These are phyloP conservation scores for Talpa occidentalis DNA, from an alignment of 2,113 vertebrate species.

Conservation along the genomic window DNA sequence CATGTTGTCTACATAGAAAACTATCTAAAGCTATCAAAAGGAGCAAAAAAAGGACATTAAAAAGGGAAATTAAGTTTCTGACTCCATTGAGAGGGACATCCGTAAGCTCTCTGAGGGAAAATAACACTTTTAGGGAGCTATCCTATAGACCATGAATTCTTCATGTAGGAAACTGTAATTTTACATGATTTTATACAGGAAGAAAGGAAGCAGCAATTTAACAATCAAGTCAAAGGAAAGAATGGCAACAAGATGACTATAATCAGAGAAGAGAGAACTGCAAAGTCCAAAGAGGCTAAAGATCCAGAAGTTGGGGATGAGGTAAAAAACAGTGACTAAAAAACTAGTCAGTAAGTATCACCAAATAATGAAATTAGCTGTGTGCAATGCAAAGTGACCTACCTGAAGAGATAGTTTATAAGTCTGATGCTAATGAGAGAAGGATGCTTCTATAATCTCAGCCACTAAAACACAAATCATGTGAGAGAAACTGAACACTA, in stretches of 20 bases:
- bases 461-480: conserved; percentile 45
- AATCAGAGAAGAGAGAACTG: conserved; percentile 38
- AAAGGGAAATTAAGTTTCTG: conserved; percentile 56
- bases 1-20: not conserved
- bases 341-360: not conserved
- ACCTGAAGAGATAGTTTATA: conserved; percentile 22
- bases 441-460: conserved; percentile 32
- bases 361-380: conserved; percentile 42
- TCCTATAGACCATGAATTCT: conserved; percentile 11
- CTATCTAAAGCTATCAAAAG: conserved; percentile 33
- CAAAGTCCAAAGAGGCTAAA: conserved; percentile 22
- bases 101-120: not conserved
- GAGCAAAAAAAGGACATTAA: not conserved
- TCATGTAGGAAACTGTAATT: conserved; percentile 62
- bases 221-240: conserved; percentile 57
- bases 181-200: conserved; percentile 58
- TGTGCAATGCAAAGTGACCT: not conserved
- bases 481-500: conserved; percentile 48
- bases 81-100: not conserved
- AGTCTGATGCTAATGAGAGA: conserved; percentile 44
- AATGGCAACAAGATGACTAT: conserved; percentile 52
- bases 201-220: conserved; percentile 63
- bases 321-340: conserved; percentile 41
- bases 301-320: not conserved
- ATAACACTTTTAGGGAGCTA: not conserved